Evolutionary conservation across 2,888 invertebrate species (phyloP).

Genomic region (Drosophila hamatofila): DNA sequence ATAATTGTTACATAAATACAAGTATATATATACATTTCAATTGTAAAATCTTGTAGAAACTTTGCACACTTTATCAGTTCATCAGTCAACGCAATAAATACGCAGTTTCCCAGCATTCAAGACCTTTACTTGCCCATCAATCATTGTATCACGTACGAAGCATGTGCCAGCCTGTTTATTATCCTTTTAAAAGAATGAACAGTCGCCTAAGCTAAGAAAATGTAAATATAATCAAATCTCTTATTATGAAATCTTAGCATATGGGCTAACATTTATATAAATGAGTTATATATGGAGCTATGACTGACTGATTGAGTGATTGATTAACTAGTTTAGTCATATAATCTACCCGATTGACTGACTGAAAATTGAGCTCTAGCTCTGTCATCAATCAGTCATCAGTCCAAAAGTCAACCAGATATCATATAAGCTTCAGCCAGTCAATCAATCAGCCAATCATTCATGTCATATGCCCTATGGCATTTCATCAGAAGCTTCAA

Average conservation of each 20-base stretch:
- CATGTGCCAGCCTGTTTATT: neutral
- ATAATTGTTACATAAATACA: too few relatives aligned
- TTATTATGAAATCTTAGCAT: too few relatives aligned
- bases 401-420: too few relatives aligned
- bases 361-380: too few relatives aligned
- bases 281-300: too few relatives aligned
- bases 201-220: neutral
- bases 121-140: neutral
- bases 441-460: too few relatives aligned
- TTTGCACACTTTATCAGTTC: conserved; percentile 3
- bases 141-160: neutral
- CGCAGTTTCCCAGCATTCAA: neutral
- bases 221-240: neutral
- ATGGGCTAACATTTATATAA: too few relatives aligned
- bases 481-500: conserved; percentile 4
- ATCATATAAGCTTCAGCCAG: too few relatives aligned
- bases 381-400: too few relatives aligned
- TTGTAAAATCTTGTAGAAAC: neutral
- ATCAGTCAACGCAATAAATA: neutral
- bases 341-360: too few relatives aligned
- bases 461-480: neutral
- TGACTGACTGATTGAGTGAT: neutral
- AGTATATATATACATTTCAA: too few relatives aligned
- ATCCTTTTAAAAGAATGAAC: neutral
- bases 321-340: too few relatives aligned